Evolutionary conservation across 2,888 invertebrate genomes (phyloP).

Genomic region (Bedellia somnulentella): DNA sequence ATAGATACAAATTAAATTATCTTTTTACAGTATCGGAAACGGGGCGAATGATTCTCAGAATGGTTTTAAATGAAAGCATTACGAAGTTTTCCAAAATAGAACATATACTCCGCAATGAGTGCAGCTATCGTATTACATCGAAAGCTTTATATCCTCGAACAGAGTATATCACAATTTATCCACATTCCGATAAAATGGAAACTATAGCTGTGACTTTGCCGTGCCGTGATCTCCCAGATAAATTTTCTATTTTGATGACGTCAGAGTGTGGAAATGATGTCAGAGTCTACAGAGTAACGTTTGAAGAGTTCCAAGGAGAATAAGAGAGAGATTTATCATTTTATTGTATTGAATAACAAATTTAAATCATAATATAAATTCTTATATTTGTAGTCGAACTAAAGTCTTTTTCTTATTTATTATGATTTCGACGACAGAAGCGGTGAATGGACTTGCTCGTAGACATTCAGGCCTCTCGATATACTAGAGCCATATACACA

Average conservation of each 20-base stretch:
- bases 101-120: conserved; percentile 30
- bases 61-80: conserved; percentile 37
- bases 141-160: conserved; percentile 22
- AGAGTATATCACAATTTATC: conserved; percentile 22
- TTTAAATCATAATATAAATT: too few relatives aligned
- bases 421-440: too few relatives aligned
- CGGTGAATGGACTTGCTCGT: too few relatives aligned
- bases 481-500: too few relatives aligned
- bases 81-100: conserved; percentile 33
- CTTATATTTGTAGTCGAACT: too few relatives aligned
- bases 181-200: conserved; percentile 25
- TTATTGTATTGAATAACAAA: too few relatives aligned
- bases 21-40: conserved; percentile 29
- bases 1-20: too few relatives aligned
- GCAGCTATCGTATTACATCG: conserved; percentile 26
- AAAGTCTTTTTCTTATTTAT: too few relatives aligned
- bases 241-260: conserved; percentile 33
- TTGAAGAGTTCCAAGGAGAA: conserved; percentile 10
- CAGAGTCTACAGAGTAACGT: conserved; percentile 36
- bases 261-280: conserved; percentile 49
- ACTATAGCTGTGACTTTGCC: conserved; percentile 30
- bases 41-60: conserved; percentile 32
- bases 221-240: conserved; percentile 24
- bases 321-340: too few relatives aligned
- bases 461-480: too few relatives aligned